These are phyloP conservation scores for Aegypius monachus DNA, from an alignment of 2,113 vertebrate genomes.

Conservation along the genomic window DNA sequence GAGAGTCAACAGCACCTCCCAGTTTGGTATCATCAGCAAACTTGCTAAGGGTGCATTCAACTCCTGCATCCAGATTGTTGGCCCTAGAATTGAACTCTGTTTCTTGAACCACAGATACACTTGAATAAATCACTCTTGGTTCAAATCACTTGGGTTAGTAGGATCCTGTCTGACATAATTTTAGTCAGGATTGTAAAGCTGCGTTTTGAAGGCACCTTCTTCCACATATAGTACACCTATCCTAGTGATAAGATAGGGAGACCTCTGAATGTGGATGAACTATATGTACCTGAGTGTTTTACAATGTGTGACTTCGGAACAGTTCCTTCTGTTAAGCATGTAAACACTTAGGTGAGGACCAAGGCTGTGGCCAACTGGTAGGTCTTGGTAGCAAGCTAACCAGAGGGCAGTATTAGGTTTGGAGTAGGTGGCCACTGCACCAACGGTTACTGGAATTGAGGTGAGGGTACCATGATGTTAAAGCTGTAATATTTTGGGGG, in stretches of 20 bases:
- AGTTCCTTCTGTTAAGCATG: background rate
- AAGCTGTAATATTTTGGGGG: background rate
- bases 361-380: background rate
- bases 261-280: too few species aligned
- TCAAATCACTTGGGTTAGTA: background rate
- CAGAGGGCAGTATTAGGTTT: background rate
- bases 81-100: background rate
- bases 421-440: background rate
- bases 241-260: background rate
- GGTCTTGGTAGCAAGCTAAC: background rate
- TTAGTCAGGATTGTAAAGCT: background rate
- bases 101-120: background rate
- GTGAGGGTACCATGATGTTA: background rate
- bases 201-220: background rate
- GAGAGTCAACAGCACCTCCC: background rate
- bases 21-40: background rate
- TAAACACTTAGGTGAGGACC: background rate
- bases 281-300: background rate
- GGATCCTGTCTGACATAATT: background rate
- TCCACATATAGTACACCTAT: rapidly evolving
- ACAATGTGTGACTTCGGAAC: background rate
- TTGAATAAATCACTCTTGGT: background rate
- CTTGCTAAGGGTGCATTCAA: background rate
- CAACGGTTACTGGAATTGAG: background rate
- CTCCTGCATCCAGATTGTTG: rapidly evolving